These are phyloP conservation scores for Mythimna ferrago DNA, from an alignment of 2,888 invertebrate genomes.

Conservation along the genomic window DNA sequence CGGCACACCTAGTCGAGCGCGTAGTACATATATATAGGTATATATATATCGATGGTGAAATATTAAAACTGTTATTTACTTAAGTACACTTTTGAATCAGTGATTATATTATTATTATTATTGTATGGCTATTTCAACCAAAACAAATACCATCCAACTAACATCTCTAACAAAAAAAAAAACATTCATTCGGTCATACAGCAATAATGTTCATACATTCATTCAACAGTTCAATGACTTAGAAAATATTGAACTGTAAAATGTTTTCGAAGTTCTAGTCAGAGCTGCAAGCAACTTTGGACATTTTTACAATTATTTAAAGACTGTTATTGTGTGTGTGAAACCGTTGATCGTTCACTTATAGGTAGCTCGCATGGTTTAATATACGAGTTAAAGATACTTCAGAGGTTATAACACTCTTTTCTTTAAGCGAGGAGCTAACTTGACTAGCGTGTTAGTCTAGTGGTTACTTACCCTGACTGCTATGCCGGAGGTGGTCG, in stretches of 20 bases:
- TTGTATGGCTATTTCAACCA: not conserved
- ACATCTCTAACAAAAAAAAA: conserved; percentile 3
- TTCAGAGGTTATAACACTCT: conserved; percentile 10
- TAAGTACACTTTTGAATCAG: too few species aligned
- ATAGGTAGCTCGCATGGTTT: conserved; percentile 7
- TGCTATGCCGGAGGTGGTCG: too few species aligned
- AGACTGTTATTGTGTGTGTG: conserved; percentile 5
- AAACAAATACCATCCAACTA: not conserved
- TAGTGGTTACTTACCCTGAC: too few species aligned
- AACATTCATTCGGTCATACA: conserved; percentile 10
- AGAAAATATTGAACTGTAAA: conserved; percentile 54
- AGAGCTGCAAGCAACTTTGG: not conserved
- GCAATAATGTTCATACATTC: conserved; percentile 38
- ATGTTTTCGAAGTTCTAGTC: conserved; percentile 22
- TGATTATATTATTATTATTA: too few species aligned
- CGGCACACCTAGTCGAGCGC: too few species aligned
- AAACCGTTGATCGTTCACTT: not conserved
- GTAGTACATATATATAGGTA: too few species aligned
- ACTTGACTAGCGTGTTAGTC: too few species aligned
- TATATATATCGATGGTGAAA: too few species aligned
- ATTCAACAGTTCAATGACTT: conserved; percentile 58
- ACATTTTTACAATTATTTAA: not conserved
- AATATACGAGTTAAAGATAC: conserved; percentile 19
- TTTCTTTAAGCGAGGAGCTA: not conserved
- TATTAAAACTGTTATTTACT: too few species aligned